Evolutionary conservation across 2,888 invertebrate species (phyloP).

Genomic region (Chrysolina haemoptera): DNA sequence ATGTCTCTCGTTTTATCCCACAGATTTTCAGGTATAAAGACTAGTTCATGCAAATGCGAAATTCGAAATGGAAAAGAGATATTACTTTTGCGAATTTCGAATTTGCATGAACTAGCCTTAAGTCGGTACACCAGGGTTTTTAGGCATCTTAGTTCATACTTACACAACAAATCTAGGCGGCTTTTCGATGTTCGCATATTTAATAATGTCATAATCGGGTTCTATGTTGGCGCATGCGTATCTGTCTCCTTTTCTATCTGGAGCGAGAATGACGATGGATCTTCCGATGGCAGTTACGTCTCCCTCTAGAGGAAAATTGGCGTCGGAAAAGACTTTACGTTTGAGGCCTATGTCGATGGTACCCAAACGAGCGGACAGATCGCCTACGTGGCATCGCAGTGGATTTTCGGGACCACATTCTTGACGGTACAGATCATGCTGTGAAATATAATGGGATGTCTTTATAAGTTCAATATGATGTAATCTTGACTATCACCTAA

Average conservation of each 20-base stretch:
- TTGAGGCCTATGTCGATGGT: slow-evolving; percentile 86
- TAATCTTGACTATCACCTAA: no score
- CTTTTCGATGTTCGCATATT: slow-evolving; percentile 89
- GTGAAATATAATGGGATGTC: slow-evolving; percentile 35
- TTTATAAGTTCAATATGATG: not conserved
- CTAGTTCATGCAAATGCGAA: no score
- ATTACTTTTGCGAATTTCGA: no score
- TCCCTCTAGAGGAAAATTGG: slow-evolving; percentile 90
- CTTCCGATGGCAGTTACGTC: slow-evolving; percentile 84
- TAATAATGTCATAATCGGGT: slow-evolving; percentile 91
- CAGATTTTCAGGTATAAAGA: no score
- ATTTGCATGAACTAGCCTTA: no score
- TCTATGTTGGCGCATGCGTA: slow-evolving; percentile 94
- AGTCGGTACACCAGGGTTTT: no score
- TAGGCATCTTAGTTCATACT: no score
- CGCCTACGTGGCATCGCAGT: slow-evolving; percentile 91
- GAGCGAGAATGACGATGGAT: slow-evolving; percentile 87
- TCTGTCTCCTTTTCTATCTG: slow-evolving; percentile 79
- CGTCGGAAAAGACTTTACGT: slow-evolving; percentile 85
- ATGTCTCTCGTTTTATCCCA: no score
- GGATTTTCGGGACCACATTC: slow-evolving; percentile 93
- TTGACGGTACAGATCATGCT: slow-evolving; percentile 87
- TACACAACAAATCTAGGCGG: slow-evolving; percentile 92
- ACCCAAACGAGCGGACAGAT: slow-evolving; percentile 87
- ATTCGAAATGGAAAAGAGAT: no score